Evolutionary conservation across 1,140 invertebrate species (phyloP).

Genomic region (Acyrthosiphon pisum): DNA sequence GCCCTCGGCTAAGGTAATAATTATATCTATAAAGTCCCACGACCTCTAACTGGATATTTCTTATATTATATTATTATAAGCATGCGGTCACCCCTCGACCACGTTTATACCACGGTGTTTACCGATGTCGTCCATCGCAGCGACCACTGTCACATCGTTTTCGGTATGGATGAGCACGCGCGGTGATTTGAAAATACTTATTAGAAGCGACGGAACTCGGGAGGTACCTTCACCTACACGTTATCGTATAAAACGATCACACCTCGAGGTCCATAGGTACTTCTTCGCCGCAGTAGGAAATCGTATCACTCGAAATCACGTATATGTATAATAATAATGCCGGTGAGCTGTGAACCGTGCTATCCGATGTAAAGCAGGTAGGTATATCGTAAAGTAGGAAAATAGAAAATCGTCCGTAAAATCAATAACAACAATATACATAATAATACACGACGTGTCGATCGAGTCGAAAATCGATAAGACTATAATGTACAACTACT

Average conservation of each 20-base stretch:
- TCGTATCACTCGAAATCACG: slow-evolving; percentile 6
- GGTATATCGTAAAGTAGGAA: background rate
- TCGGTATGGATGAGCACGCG: background rate
- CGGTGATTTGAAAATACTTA: background rate
- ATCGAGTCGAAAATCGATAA: background rate
- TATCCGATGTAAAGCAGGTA: background rate
- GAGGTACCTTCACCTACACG: background rate
- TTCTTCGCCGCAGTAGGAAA: background rate
- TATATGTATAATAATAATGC: background rate
- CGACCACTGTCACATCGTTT: background rate
- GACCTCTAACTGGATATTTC: too few relatives aligned
- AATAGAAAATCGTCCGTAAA: background rate
- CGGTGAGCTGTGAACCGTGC: background rate
- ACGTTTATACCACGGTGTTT: too few relatives aligned
- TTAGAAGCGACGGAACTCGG: background rate
- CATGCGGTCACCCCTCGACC: too few relatives aligned
- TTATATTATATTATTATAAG: too few relatives aligned
- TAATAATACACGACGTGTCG: background rate
- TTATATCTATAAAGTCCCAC: too few relatives aligned
- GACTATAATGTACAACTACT: background rate
- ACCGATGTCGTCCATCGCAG: background rate
- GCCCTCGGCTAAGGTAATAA: too few relatives aligned
- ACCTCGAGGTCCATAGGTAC: background rate
- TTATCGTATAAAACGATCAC: background rate
- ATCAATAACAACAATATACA: background rate